Conservation (phyloP, 2,113 vertebrate species). For the Myiopsitta monachus region DNA sequence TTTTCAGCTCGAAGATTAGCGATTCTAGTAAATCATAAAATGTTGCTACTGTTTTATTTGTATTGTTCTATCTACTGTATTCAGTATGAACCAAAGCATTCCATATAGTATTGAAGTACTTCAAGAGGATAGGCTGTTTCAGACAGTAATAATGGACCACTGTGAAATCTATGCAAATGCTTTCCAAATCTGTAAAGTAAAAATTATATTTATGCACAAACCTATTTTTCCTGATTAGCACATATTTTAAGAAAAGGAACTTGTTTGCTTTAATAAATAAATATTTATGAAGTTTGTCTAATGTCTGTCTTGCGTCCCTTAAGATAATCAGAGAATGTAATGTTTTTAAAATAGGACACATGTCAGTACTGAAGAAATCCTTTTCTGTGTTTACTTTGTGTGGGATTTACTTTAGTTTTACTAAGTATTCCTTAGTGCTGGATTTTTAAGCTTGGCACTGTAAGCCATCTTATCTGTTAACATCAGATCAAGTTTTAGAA, state of each 20-base stretch:
- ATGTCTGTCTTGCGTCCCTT: not conserved
- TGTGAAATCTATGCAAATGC: constrained; percentile 56
- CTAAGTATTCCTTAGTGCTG: not conserved
- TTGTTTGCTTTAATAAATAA: constrained; percentile 61
- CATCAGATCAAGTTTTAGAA: not conserved
- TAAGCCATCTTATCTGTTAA: not conserved
- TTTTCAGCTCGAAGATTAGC: not conserved
- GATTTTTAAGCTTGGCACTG: not conserved
- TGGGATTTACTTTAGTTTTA: not conserved
- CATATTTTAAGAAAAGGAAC: not conserved
- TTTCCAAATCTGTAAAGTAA: not conserved
- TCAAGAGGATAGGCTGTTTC: not conserved
- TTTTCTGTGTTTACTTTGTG: not conserved
- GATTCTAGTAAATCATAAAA: not conserved
- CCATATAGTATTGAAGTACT: not conserved
- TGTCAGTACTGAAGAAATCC: not conserved
- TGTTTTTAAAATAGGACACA: not conserved
- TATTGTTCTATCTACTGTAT: not conserved
- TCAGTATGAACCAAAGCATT: not conserved
- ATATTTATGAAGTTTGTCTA: not conserved
- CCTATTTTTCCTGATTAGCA: not conserved
- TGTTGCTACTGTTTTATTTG: not conserved
- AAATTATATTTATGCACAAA: not conserved
- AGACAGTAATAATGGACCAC: not conserved
- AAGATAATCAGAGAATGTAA: not conserved